phyloP scores from a whole-genome alignment of 2,888 invertebrate genomes.

The Xylocampa areola region DNA sequence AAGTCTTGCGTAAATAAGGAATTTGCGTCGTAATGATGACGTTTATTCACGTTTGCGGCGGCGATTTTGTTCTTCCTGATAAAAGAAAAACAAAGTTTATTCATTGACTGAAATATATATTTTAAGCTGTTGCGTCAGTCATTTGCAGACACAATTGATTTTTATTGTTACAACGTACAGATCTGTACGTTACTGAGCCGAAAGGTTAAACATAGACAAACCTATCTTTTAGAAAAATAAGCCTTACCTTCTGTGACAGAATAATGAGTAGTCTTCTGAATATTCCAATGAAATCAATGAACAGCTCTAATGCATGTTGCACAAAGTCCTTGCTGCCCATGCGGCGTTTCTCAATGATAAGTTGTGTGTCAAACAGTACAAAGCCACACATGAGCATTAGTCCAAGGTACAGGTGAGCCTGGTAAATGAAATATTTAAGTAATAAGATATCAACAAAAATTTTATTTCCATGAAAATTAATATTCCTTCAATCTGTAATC shows the following conservation, averaged over 20 bases:
- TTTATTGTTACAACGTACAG: too few relatives aligned
- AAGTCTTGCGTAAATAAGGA: slow-evolving; percentile 53
- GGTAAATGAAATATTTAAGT: slow-evolving; percentile 47
- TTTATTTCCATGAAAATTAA: too few relatives aligned
- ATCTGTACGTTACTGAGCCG: too few relatives aligned
- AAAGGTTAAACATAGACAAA: background rate
- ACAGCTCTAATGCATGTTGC: slow-evolving; percentile 97
- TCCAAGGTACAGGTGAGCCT: slow-evolving; percentile 96
- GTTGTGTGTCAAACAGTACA: slow-evolving; percentile 98
- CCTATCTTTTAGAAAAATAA: background rate
- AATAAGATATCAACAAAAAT: background rate
- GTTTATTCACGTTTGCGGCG: slow-evolving; percentile 87
- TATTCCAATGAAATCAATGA: slow-evolving; percentile 98
- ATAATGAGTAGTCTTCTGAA: slow-evolving; percentile 98
- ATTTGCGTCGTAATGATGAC: slow-evolving; percentile 22
- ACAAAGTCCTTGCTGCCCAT: slow-evolving; percentile 98
- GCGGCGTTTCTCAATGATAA: slow-evolving; percentile 97
- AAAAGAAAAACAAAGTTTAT: slow-evolving; percentile 7
- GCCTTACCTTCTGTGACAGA: slow-evolving; percentile 96
- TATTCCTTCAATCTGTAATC: too few relatives aligned
- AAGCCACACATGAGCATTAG: slow-evolving; percentile 98
- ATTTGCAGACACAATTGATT: too few relatives aligned
- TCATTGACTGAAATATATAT: too few relatives aligned
- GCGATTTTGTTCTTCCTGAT: slow-evolving; percentile 86
- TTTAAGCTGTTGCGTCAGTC: too few relatives aligned